These are phyloP conservation scores for Rhyacichthys aspro DNA, from an alignment of 2,797 vertebrate genomes.

Conservation along the genomic window DNA sequence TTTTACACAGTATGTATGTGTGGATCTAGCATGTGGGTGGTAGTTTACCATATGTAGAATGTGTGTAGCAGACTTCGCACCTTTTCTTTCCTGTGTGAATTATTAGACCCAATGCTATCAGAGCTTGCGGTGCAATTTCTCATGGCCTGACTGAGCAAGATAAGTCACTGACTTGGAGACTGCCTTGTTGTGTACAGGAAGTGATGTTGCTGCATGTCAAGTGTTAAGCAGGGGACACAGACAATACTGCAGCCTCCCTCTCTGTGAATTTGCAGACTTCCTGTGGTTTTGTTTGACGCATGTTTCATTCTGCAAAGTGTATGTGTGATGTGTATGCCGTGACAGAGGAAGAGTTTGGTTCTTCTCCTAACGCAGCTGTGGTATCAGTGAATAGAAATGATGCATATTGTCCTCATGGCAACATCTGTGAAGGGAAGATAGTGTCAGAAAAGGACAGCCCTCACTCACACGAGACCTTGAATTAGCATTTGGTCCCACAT, in stretches of 20 bases:
- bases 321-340: neutral
- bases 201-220: slow-evolving; percentile 51
- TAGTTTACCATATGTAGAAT: slow-evolving; percentile 33
- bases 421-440: slow-evolving; percentile 45
- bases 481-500: slow-evolving; percentile 47
- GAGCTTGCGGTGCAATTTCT: slow-evolving; percentile 21
- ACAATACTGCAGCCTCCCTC: slow-evolving; percentile 23
- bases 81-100: slow-evolving; percentile 35
- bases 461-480: slow-evolving; percentile 32
- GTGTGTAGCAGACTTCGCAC: slow-evolving; percentile 26
- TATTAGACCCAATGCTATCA: slow-evolving; percentile 5
- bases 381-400: slow-evolving; percentile 36
- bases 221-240: slow-evolving; percentile 29
- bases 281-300: slow-evolving; percentile 61
- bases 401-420: slow-evolving; percentile 44
- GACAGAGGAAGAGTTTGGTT: slow-evolving; percentile 20
- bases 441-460: slow-evolving; percentile 15
- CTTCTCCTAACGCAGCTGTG: neutral
- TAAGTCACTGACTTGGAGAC: slow-evolving; percentile 27
- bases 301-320: slow-evolving; percentile 41
- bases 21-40: slow-evolving; percentile 17
- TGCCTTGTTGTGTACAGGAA: slow-evolving; percentile 64
- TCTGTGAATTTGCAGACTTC: slow-evolving; percentile 50
- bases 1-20: slow-evolving; percentile 8
- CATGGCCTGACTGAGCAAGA: slow-evolving; percentile 24